Conservation (phyloP, 2,888 invertebrate species). For the Drosophila quinaria region DNA sequence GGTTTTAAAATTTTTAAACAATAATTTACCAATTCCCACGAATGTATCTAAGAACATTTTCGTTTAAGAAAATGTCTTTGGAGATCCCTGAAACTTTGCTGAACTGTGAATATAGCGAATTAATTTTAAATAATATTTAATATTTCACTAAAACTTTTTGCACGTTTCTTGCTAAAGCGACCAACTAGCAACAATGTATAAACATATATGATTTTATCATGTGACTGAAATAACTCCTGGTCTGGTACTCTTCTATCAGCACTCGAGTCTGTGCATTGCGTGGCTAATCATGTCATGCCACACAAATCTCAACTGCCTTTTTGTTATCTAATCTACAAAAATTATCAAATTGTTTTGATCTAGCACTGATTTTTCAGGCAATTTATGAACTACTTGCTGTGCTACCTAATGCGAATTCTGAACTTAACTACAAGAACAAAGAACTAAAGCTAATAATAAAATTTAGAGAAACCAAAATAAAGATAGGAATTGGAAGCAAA, state of each 20-base stretch:
- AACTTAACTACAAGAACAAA: too few relatives aligned
- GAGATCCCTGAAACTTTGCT: neutral
- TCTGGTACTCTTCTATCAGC: conserved; percentile 23
- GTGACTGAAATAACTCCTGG: conserved; percentile 45
- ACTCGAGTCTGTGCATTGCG: conserved; percentile 20
- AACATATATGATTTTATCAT: conserved; percentile 34
- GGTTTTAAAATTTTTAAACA: conserved; percentile 5
- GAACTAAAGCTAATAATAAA: too few relatives aligned
- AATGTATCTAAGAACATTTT: conserved; percentile 1
- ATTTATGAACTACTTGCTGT: conserved; percentile 18
- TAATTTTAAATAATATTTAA: neutral
- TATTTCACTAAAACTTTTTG: neutral
- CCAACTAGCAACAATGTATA: conserved; percentile 12
- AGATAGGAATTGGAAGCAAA: too few relatives aligned
- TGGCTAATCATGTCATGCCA: conserved; percentile 12
- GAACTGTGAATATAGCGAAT: neutral
- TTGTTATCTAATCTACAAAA: conserved; percentile 42
- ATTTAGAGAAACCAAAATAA: too few relatives aligned
- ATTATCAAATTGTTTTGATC: conserved; percentile 23
- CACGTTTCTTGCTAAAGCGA: conserved; percentile 30
- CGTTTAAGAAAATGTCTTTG: neutral
- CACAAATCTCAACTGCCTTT: conserved; percentile 5
- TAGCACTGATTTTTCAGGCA: conserved; percentile 38
- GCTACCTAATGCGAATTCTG: neutral
- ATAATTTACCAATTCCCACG: conserved; percentile 9